A percentile compares a stretch with the other conserved stretches of the same genome.
Conservation (phyloP, 2,888 invertebrate species). For the Microctonus hyperodae region DNA sequence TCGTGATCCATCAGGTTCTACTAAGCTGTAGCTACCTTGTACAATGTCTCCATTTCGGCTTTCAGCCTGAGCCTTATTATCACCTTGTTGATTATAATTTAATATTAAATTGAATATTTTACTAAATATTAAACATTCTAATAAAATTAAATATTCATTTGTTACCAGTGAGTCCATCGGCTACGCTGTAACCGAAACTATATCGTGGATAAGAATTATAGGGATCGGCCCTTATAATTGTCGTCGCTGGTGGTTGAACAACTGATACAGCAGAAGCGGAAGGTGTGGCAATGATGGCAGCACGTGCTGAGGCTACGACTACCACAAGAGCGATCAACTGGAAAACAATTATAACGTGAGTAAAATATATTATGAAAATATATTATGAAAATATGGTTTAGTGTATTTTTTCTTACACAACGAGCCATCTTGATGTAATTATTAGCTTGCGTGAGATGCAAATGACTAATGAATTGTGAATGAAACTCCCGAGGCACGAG, state of each 20-base stretch:
- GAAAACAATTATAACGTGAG: constrained; percentile 21
- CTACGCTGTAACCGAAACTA: constrained; percentile 58
- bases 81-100: constrained; percentile 46
- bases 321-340: constrained; percentile 47
- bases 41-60: constrained; percentile 55
- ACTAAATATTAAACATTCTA: too few relatives aligned
- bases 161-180: constrained; percentile 56
- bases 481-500: constrained; percentile 31
- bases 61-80: constrained; percentile 59
- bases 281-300: constrained; percentile 48
- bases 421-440: constrained; percentile 43
- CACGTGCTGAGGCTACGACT: constrained; percentile 47
- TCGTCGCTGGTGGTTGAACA: constrained; percentile 46
- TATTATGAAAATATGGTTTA: not conserved
- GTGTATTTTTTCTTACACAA: constrained; percentile 46
- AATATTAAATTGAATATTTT: too few relatives aligned
- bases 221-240: constrained; percentile 45
- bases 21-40: constrained; percentile 57
- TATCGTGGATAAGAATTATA: constrained; percentile 57
- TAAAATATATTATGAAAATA: not conserved
- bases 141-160: not conserved
- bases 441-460: constrained; percentile 31
- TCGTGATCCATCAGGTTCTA: constrained; percentile 56
- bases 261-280: constrained; percentile 48
- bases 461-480: constrained; percentile 35